phyloP scores from a whole-genome alignment of 2,888 invertebrate species.

The Callyntrura sp. region DNA sequence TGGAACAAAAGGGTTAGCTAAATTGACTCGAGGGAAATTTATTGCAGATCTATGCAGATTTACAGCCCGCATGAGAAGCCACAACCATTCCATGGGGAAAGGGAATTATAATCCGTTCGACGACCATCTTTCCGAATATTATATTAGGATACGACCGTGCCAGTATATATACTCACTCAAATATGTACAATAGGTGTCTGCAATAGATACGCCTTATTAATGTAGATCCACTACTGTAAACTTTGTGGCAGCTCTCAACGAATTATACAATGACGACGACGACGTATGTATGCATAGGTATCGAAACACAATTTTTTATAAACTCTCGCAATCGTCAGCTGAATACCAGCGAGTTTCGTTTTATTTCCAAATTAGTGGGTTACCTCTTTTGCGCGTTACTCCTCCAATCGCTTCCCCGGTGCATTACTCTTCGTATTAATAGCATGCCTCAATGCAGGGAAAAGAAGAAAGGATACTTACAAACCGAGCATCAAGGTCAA shows the following conservation, averaged over 20 bases:
- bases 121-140: neutral
- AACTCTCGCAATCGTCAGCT: no score
- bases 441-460: neutral
- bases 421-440: neutral
- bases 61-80: conserved; percentile 58
- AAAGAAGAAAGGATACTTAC: neutral
- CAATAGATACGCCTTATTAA: no score
- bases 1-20: conserved; percentile 58
- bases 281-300: neutral
- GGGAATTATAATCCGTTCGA: conserved; percentile 18
- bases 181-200: neutral
- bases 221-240: no score
- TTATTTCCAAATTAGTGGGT: conserved; percentile 9
- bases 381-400: neutral
- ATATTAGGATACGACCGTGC: neutral
- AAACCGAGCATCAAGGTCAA: conserved; percentile 12
- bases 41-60: conserved; percentile 65
- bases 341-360: neutral
- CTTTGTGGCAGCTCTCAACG: no score
- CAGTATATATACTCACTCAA: neutral
- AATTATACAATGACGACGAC: neutral
- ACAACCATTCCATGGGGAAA: conserved; percentile 48
- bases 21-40: conserved; percentile 62
- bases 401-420: neutral
- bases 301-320: no score